These are phyloP conservation scores for Hystrix brachyura DNA, from an alignment of 2,113 vertebrate species.

Conservation along the genomic window DNA sequence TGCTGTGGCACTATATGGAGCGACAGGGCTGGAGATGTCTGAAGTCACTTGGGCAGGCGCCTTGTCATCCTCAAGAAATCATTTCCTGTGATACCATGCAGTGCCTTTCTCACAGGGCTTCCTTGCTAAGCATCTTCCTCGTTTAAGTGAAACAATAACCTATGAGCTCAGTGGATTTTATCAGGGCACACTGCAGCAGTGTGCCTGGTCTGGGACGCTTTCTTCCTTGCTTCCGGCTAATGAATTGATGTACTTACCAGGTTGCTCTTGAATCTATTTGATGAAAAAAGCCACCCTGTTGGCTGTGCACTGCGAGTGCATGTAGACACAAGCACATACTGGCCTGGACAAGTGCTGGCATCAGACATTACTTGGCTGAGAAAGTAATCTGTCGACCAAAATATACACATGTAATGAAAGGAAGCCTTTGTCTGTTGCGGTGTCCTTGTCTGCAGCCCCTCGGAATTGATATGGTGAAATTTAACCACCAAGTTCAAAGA, in stretches of 20 bases:
- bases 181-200: conserved; percentile 49
- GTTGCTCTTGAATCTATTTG: not conserved
- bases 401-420: conserved; percentile 53
- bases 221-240: conserved; percentile 56
- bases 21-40: conserved; percentile 75
- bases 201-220: not conserved
- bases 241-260: not conserved
- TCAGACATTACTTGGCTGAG: not conserved
- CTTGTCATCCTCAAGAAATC: conserved; percentile 80
- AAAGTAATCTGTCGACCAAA: conserved; percentile 69
- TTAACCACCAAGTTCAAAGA: not conserved
- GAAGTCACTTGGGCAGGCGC: conserved; percentile 82
- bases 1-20: not conserved
- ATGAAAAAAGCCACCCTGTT: not conserved
- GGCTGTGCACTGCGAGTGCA: not conserved
- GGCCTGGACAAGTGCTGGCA: not conserved
- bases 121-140: conserved; percentile 80
- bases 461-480: not conserved
- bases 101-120: conserved; percentile 81
- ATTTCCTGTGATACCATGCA: conserved; percentile 83
- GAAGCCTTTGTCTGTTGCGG: not conserved
- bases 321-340: not conserved
- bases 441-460: not conserved
- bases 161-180: conserved; percentile 79
- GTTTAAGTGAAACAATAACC: conserved; percentile 75